These are phyloP conservation scores for Enteromius mattozi DNA, from an alignment of 2,797 vertebrate species.

Conservation along the genomic window DNA sequence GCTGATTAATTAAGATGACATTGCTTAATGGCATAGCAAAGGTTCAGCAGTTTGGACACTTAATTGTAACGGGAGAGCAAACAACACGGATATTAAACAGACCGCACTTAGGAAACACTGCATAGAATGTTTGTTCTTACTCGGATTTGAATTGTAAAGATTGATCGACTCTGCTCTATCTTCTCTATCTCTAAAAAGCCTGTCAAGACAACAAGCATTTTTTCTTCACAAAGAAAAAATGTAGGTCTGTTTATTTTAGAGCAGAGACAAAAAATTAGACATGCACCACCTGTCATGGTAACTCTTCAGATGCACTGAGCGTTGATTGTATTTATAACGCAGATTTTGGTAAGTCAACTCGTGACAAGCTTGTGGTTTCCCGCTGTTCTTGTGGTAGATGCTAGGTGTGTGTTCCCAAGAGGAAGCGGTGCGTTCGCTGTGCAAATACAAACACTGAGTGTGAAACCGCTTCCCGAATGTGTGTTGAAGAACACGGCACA, in stretches of 20 bases:
- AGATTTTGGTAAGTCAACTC: slow-evolving; percentile 13
- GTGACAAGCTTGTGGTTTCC: slow-evolving; percentile 6
- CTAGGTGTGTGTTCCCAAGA: slow-evolving; percentile 32
- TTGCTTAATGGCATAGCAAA: slow-evolving; percentile 61
- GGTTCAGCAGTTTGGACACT: slow-evolving; percentile 54
- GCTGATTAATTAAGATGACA: slow-evolving; percentile 66
- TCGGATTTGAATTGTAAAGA: background rate
- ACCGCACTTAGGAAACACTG: background rate
- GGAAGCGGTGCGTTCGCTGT: background rate
- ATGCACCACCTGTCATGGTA: slow-evolving; percentile 32
- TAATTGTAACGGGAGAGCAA: slow-evolving; percentile 45
- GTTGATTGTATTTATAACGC: slow-evolving; percentile 35
- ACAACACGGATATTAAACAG: slow-evolving; percentile 31
- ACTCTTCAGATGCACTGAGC: slow-evolving; percentile 15
- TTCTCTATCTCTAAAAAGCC: background rate
- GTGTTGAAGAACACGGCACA: slow-evolving; percentile 1
- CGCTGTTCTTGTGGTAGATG: slow-evolving; percentile 8
- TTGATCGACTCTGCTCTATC: slow-evolving; percentile 16
- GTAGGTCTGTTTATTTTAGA: slow-evolving; percentile 38
- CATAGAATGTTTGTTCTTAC: slow-evolving; percentile 1
- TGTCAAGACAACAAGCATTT: slow-evolving; percentile 1
- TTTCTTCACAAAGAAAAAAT: slow-evolving; percentile 17
- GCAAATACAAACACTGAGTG: background rate
- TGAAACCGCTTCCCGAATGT: background rate
- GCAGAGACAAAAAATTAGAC: slow-evolving; percentile 38